Conservation (phyloP, 2,797 vertebrate genomes). For the Ficedula albicollis region DNA sequence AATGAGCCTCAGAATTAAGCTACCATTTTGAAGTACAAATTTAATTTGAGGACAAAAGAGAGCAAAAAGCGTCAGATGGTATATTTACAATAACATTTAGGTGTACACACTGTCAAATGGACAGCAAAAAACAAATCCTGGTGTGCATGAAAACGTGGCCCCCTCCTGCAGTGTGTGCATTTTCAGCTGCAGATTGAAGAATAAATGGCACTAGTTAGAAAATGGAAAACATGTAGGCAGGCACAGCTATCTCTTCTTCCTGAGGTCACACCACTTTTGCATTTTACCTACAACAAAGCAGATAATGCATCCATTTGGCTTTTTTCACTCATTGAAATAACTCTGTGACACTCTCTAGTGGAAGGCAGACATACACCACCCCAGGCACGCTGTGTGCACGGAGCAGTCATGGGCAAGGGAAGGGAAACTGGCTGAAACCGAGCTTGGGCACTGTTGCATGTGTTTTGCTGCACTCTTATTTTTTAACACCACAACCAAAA, state of each 20-base stretch:
- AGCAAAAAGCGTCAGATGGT: not conserved
- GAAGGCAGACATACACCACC: slow-evolving; percentile 32
- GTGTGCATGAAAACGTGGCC: not conserved
- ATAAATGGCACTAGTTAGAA: not conserved
- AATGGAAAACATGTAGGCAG: not conserved
- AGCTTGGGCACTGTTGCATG: slow-evolving; percentile 75
- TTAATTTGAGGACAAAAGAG: not conserved
- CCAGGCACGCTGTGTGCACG: not conserved
- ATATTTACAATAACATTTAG: not conserved
- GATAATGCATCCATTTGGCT: not conserved
- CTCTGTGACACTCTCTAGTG: slow-evolving; percentile 33
- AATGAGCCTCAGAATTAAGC: slow-evolving; percentile 12
- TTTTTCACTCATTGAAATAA: not conserved
- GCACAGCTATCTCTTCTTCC: not conserved
- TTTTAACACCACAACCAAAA: slow-evolving; percentile 79
- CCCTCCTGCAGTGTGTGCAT: not conserved
- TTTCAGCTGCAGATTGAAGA: not conserved
- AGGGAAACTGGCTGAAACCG: slow-evolving; percentile 49
- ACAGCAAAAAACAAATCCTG: not conserved
- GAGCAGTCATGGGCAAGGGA: not conserved
- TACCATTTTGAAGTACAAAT: not conserved
- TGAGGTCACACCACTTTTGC: not conserved
- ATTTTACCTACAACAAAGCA: slow-evolving; percentile 1
- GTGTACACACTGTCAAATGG: not conserved
- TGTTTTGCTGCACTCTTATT: slow-evolving; percentile 73